Conservation (phyloP, 2,888 invertebrate species). For the Cephalotes varians region DNA sequence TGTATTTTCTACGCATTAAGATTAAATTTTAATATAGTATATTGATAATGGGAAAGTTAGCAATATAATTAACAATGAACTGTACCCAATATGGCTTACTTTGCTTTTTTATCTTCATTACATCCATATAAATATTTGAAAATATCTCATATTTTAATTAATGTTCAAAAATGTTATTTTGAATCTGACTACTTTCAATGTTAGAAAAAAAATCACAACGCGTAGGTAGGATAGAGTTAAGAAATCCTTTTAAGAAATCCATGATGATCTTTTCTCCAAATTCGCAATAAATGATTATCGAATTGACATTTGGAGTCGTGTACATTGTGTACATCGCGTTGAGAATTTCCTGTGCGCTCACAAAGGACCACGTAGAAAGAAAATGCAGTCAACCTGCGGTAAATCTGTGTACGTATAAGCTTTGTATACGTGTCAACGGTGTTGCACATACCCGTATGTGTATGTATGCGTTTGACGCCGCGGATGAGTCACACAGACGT, state of each 20-base stretch:
- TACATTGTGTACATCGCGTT: not conserved
- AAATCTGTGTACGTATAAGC: not conserved
- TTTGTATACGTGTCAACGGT: not conserved
- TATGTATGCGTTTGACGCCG: not conserved
- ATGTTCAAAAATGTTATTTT: too few relatives aligned
- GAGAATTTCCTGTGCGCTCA: constrained; percentile 31
- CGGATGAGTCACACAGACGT: constrained; percentile 42
- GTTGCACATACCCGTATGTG: not conserved
- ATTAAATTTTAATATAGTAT: not conserved
- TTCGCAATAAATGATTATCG: not conserved
- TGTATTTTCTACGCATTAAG: not conserved
- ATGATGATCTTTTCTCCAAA: not conserved
- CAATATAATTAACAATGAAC: not conserved
- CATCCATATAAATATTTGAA: too few relatives aligned
- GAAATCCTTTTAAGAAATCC: too few relatives aligned
- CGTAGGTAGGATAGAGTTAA: too few relatives aligned
- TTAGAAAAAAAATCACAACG: too few relatives aligned
- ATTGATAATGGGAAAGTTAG: not conserved
- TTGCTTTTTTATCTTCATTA: too few relatives aligned
- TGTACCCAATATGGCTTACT: too few relatives aligned
- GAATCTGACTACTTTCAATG: too few relatives aligned
- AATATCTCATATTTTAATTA: too few relatives aligned
- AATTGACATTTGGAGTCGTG: not conserved
- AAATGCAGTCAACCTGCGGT: constrained; percentile 9
- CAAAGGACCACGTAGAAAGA: constrained; percentile 37